Evolutionary conservation across 2,113 vertebrate species (phyloP).

Genomic region (Chiloscyllium plagiosum): DNA sequence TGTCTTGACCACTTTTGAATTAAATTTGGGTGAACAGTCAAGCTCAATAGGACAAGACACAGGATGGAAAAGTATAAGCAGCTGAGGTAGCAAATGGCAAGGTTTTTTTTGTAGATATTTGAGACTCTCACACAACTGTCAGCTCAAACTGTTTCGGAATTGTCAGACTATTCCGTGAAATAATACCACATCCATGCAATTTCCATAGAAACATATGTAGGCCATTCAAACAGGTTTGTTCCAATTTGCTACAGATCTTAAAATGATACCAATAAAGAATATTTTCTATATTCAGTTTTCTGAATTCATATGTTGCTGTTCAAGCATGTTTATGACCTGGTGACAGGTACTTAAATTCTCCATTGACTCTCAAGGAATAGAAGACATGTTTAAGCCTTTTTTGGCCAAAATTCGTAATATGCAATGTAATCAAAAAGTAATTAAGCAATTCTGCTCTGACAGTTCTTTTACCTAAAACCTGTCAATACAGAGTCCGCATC

Average conservation of each 20-base stretch:
- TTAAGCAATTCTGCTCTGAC: constrained; percentile 7
- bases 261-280: not conserved
- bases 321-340: not conserved
- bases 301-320: not conserved
- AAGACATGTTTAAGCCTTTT: not conserved
- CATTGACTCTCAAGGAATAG: not conserved
- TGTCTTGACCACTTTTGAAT: not conserved
- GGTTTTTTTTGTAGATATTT: not conserved
- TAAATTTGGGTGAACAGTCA: not conserved
- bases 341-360: not conserved
- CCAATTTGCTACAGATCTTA: not conserved
- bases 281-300: not conserved
- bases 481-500: not conserved
- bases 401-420: not conserved
- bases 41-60: not conserved
- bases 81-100: not conserved
- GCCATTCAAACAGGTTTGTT: not conserved
- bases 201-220: not conserved
- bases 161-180: not conserved
- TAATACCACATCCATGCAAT: not conserved
- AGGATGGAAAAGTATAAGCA: not conserved
- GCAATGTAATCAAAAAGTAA: not conserved
- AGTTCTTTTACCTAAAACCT: constrained; percentile 3
- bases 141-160: not conserved
- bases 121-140: not conserved